A percentile compares a stretch with the other conserved stretches of the same genome.
Evolutionary conservation across 2,797 vertebrate genomes (phyloP).

Genomic region (Nyctalus aviator): DNA sequence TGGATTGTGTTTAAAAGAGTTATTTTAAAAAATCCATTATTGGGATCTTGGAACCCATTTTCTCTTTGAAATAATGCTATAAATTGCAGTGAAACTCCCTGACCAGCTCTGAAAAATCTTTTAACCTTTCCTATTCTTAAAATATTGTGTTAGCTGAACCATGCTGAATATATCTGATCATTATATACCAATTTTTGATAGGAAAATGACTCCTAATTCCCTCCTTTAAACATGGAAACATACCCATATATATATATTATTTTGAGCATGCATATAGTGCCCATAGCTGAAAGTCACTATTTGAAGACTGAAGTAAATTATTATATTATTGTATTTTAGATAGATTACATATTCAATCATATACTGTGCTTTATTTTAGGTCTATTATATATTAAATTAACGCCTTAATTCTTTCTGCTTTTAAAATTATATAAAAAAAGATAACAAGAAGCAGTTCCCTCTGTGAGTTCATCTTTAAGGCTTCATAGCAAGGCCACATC

Average conservation of each 20-base stretch:
- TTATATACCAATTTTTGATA: slow-evolving; percentile 9
- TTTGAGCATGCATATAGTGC: neutral
- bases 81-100: slow-evolving; percentile 59
- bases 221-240: neutral
- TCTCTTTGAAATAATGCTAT: slow-evolving; percentile 69
- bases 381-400: neutral
- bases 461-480: neutral
- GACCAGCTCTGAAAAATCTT: slow-evolving; percentile 48
- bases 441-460: neutral
- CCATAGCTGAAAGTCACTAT: neutral
- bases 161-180: slow-evolving; percentile 4
- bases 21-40: slow-evolving; percentile 73
- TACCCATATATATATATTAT: neutral
- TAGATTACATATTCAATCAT: neutral
- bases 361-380: no score
- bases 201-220: slow-evolving; percentile 38
- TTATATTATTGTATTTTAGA: neutral
- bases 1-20: slow-evolving; percentile 71
- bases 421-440: neutral
- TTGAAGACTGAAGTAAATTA: neutral
- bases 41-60: slow-evolving; percentile 64
- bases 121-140: slow-evolving; percentile 28
- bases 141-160: slow-evolving; percentile 29
- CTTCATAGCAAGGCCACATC: neutral
- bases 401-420: neutral